Conservation (phyloP, 2,888 invertebrate species). For the Lasioglossum villosulum region DNA sequence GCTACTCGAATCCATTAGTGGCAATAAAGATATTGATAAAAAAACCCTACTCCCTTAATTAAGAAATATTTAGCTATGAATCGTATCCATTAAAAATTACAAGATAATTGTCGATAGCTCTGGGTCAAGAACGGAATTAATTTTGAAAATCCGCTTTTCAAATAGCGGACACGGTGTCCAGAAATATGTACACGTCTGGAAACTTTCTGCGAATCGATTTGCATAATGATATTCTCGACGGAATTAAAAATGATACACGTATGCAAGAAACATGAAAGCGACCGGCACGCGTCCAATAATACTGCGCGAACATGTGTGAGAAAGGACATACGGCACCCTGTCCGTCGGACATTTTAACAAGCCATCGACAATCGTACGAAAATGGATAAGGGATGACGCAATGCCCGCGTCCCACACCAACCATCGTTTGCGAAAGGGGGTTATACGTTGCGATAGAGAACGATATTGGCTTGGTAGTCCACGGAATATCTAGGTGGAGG, state of each 20-base stretch:
- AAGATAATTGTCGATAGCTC: neutral
- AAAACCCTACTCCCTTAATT: too few species aligned
- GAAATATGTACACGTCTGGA: neutral
- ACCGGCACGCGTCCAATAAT: neutral
- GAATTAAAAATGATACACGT: neutral
- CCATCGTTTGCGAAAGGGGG: conserved; percentile 44
- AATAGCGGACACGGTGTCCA: neutral
- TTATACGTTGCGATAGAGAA: conserved; percentile 67
- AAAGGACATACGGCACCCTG: neutral
- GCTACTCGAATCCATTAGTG: too few species aligned
- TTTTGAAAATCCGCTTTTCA: neutral
- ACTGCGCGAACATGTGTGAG: neutral
- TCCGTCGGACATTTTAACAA: conserved; percentile 8
- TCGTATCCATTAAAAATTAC: neutral
- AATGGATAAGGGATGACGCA: conserved; percentile 40
- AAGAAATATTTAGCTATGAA: neutral
- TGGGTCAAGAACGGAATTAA: neutral
- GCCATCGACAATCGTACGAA: conserved; percentile 23
- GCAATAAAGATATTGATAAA: too few species aligned
- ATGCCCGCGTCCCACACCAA: conserved; percentile 19
- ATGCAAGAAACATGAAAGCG: neutral
- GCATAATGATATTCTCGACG: neutral
- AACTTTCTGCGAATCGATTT: neutral
- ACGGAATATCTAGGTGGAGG: conserved; percentile 49
- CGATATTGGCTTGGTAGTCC: conserved; percentile 69